phyloP scores from a whole-genome alignment of 2,797 vertebrate species.

The Lepus oiostolus region DNA sequence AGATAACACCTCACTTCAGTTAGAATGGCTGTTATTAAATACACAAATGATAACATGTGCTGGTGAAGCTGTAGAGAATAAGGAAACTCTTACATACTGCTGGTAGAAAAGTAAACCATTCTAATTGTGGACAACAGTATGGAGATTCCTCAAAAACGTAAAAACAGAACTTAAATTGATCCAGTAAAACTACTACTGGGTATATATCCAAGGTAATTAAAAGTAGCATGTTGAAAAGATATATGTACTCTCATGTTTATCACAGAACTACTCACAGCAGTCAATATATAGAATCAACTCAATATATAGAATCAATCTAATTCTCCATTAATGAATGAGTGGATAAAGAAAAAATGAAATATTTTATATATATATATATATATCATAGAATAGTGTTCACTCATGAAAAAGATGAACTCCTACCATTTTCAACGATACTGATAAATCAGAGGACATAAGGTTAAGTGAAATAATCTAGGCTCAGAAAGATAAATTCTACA shows the following conservation, averaged over 20 bases:
- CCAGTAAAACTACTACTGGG: accelerated
- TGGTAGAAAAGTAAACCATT: neutral
- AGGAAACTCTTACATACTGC: neutral
- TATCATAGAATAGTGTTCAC: neutral
- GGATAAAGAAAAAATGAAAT: neutral
- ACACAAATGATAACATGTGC: too few species aligned
- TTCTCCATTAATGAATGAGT: neutral
- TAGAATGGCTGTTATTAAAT: too few species aligned
- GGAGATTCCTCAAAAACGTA: neutral
- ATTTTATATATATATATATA: too few species aligned
- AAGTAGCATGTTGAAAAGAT: neutral
- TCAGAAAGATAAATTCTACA: neutral
- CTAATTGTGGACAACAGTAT: neutral
- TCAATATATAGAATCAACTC: neutral
- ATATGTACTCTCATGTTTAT: neutral
- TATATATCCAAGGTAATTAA: neutral
- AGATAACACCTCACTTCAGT: too few species aligned
- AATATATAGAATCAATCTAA: neutral
- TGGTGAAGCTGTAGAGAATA: neutral
- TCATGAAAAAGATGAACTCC: neutral
- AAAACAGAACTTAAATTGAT: neutral
- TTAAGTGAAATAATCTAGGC: neutral
- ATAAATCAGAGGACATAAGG: neutral
- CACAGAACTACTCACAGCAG: neutral
- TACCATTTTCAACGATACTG: neutral